phyloP scores from a whole-genome alignment of 1,140 invertebrate genomes.

The Araneus ventricosus region DNA sequence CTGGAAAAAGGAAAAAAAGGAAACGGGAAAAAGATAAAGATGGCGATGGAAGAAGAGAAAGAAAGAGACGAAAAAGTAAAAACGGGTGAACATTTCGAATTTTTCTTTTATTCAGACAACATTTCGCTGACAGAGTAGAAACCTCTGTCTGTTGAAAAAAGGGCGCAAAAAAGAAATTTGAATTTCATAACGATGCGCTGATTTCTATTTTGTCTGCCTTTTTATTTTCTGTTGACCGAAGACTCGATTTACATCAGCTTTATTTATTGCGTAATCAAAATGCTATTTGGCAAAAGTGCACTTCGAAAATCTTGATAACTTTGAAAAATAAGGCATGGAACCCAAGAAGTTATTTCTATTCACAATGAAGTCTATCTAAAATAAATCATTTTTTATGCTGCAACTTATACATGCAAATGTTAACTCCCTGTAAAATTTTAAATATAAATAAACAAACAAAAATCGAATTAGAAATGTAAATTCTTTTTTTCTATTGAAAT shows the following conservation, averaged over 20 bases:
- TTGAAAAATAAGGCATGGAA: not conserved
- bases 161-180: not conserved
- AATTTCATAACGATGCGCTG: not conserved
- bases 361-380: not conserved
- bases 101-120: slow-evolving; percentile 1
- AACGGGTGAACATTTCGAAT: not conserved
- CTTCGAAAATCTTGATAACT: not conserved
- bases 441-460: not conserved
- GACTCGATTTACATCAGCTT: not conserved
- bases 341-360: not conserved
- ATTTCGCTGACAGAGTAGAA: not conserved
- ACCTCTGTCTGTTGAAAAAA: not conserved
- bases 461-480: not conserved
- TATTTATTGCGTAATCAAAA: slow-evolving; percentile 18
- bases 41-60: not conserved
- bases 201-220: not conserved
- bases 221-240: not conserved
- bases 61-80: not conserved
- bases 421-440: not conserved
- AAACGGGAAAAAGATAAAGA: not conserved
- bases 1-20: not conserved
- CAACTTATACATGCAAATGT: not conserved
- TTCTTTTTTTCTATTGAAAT: not conserved
- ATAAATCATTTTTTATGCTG: not conserved
- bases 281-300: not conserved